phyloP scores from a whole-genome alignment of 2,797 vertebrate species.

The Micrastur ruficollis region DNA sequence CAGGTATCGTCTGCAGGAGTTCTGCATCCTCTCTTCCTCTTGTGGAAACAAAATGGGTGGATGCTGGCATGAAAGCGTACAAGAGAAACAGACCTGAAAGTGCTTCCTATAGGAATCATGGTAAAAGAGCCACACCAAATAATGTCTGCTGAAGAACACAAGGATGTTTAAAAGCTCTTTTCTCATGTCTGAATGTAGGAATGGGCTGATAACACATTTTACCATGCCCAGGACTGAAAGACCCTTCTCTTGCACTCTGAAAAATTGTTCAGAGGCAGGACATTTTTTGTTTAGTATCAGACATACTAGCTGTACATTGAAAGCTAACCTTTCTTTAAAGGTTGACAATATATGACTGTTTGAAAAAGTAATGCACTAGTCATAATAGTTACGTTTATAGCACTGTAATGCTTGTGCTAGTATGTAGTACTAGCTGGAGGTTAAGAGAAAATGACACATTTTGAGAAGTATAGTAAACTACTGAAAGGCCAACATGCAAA shows the following conservation, averaged over 20 bases:
- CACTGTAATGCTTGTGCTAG: neutral
- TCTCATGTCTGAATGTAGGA: neutral
- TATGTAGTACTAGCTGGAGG: neutral
- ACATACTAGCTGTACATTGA: neutral
- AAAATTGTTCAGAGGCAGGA: neutral
- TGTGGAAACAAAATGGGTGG: neutral
- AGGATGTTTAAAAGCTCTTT: neutral
- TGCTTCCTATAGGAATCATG: neutral
- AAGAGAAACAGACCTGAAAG: neutral
- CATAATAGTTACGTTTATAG: neutral
- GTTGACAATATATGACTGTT: neutral
- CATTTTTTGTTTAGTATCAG: neutral
- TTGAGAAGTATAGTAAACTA: neutral
- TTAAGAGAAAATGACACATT: neutral
- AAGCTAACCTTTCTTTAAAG: neutral
- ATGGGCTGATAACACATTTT: neutral
- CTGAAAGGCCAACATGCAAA: neutral
- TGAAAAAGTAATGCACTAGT: neutral
- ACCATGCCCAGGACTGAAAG: neutral
- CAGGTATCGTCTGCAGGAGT: neutral
- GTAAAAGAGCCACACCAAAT: neutral
- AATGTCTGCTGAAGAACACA: neutral
- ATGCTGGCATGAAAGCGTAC: neutral
- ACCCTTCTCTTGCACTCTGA: neutral
- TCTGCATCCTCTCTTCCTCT: neutral